Percentiles rank a stretch among this genome's conserved stretches.
Conservation (phyloP, 2,113 vertebrate genomes). For the Rhinolophus ferrumequinum region DNA sequence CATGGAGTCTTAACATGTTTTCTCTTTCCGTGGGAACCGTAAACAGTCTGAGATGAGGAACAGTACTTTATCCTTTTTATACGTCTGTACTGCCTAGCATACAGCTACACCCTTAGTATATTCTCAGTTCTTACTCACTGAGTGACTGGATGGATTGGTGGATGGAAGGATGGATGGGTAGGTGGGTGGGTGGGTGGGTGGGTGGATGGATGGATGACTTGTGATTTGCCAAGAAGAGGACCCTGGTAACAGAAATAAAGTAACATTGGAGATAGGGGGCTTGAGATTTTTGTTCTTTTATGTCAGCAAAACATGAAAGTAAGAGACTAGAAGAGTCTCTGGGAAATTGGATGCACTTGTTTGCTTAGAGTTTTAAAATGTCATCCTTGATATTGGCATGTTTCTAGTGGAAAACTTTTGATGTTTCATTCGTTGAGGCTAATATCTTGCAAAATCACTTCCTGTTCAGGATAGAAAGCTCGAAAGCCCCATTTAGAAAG, state of each 20-base stretch:
- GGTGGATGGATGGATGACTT: background rate
- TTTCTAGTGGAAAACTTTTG: background rate
- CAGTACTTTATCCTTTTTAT: background rate
- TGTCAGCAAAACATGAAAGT: background rate
- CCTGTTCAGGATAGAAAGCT: background rate
- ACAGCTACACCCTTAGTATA: background rate
- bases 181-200: background rate
- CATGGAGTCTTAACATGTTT: background rate
- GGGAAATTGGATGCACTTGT: background rate
- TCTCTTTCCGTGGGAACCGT: background rate
- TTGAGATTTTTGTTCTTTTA: background rate
- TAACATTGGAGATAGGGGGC: background rate
- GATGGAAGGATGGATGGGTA: background rate
- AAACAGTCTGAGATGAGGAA: background rate
- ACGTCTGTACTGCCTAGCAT: background rate
- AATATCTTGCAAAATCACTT: constrained; percentile 23
- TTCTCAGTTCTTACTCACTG: background rate
- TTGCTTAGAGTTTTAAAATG: constrained; percentile 42
- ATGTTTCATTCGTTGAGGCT: background rate
- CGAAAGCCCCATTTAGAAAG: constrained; percentile 12
- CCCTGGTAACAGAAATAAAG: background rate
- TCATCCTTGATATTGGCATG: background rate
- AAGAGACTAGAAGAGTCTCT: background rate
- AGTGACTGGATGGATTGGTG: background rate
- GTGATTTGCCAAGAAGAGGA: background rate